phyloP scores from a whole-genome alignment of 2,113 vertebrate species.

The Leucopsar rothschildi region DNA sequence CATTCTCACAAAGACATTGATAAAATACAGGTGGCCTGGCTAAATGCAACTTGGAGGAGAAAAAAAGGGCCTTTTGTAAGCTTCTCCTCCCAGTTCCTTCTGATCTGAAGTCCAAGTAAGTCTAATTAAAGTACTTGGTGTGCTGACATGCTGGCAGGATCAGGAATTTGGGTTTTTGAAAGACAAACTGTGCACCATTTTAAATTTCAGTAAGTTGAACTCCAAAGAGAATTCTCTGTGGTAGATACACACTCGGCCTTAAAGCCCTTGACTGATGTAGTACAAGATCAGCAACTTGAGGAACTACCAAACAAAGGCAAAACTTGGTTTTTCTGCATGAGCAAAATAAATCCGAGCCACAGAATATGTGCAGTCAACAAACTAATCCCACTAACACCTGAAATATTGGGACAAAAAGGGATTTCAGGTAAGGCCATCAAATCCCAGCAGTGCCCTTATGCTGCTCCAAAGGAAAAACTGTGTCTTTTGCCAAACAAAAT shows the following conservation, averaged over 20 bases:
- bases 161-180: not conserved
- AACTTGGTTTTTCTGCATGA: not conserved
- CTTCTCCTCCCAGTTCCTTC: not conserved
- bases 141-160: not conserved
- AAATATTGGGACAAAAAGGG: not conserved
- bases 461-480: not conserved
- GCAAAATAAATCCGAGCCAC: not conserved
- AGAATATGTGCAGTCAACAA: not conserved
- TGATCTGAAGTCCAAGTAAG: not conserved
- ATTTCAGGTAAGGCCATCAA: not conserved
- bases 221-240: not conserved
- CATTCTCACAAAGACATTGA: not conserved
- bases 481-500: not conserved
- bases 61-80: not conserved
- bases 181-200: not conserved
- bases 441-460: not conserved
- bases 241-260: not conserved
- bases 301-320: not conserved
- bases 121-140: not conserved
- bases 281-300: not conserved
- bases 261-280: not conserved
- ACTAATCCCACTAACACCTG: not conserved
- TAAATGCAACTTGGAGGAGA: not conserved
- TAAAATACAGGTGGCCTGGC: not conserved
- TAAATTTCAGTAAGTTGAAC: not conserved